phyloP scores from a whole-genome alignment of 2,888 invertebrate genomes.

The Pollenia labialis region DNA sequence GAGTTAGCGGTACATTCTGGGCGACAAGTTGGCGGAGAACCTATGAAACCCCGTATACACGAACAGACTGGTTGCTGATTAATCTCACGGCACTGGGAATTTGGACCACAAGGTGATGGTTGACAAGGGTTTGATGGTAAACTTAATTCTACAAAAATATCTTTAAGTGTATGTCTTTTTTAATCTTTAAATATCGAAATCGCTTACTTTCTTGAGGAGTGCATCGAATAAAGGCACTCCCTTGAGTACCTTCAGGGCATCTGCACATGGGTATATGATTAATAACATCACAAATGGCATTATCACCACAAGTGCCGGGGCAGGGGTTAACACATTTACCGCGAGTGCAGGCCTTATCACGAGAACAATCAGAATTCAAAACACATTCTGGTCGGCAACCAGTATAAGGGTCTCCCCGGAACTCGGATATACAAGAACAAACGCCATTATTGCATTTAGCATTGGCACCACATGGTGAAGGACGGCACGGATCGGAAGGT shows the following conservation, averaged over 20 bases:
- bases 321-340: constrained; percentile 91
- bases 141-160: constrained; percentile 78
- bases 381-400: constrained; percentile 92
- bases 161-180: background rate
- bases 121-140: constrained; percentile 87
- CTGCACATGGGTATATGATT: constrained; percentile 91
- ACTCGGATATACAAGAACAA: constrained; percentile 90
- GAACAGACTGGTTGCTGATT: constrained; percentile 90
- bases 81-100: constrained; percentile 90
- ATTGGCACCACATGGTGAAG: constrained; percentile 90
- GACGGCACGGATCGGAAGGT: constrained; percentile 87
- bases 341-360: constrained; percentile 87
- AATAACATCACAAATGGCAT: constrained; percentile 89
- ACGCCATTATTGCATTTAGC: constrained; percentile 87
- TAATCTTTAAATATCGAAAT: background rate
- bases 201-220: constrained; percentile 81
- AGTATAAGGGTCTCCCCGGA: constrained; percentile 90
- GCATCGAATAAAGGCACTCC: constrained; percentile 91
- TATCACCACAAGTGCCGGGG: constrained; percentile 89
- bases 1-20: constrained; percentile 91
- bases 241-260: constrained; percentile 87
- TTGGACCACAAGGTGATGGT: constrained; percentile 91
- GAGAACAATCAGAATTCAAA: constrained; percentile 89
- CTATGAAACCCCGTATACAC: constrained; percentile 89
- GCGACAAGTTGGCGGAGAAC: constrained; percentile 91